Conservation (phyloP, 2,888 invertebrate genomes). For the Pristionchus entomophagus region DNA sequence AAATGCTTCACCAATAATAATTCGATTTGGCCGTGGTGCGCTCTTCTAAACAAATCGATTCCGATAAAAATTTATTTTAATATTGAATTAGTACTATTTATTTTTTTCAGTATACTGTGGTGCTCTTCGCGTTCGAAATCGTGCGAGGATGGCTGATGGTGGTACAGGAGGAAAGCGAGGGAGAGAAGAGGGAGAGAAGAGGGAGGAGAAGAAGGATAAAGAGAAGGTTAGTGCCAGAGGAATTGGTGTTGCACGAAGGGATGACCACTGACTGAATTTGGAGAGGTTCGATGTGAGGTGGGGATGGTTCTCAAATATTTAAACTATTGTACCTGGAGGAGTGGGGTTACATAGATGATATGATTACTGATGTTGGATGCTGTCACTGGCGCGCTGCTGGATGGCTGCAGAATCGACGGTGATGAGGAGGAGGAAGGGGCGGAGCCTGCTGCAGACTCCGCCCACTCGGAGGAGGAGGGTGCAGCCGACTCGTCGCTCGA, state of each 20-base stretch:
- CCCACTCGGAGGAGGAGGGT: background rate
- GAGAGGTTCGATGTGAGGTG: too few relatives aligned
- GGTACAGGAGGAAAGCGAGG: conserved; percentile 5
- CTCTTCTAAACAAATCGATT: too few relatives aligned
- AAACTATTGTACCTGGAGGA: too few relatives aligned
- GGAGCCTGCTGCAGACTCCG: background rate
- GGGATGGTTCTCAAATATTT: too few relatives aligned
- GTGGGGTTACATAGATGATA: too few relatives aligned
- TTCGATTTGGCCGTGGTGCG: too few relatives aligned
- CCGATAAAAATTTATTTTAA: background rate
- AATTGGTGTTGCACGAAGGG: too few relatives aligned
- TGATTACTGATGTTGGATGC: background rate
- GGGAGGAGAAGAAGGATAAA: too few relatives aligned
- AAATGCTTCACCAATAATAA: too few relatives aligned
- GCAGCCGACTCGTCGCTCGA: conserved; percentile 30
- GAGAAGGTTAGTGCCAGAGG: too few relatives aligned
- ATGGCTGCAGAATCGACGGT: background rate
- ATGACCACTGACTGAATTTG: too few relatives aligned
- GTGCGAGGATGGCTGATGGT: conserved; percentile 41
- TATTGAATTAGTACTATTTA: background rate
- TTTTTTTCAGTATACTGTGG: conserved; percentile 26
- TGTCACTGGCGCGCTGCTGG: background rate
- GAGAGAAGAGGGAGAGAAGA: background rate
- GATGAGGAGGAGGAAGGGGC: background rate
- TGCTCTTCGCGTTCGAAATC: conserved; percentile 44